Evolutionary conservation across 2,888 invertebrate species (phyloP).

Genomic region (Litoditis marina): DNA sequence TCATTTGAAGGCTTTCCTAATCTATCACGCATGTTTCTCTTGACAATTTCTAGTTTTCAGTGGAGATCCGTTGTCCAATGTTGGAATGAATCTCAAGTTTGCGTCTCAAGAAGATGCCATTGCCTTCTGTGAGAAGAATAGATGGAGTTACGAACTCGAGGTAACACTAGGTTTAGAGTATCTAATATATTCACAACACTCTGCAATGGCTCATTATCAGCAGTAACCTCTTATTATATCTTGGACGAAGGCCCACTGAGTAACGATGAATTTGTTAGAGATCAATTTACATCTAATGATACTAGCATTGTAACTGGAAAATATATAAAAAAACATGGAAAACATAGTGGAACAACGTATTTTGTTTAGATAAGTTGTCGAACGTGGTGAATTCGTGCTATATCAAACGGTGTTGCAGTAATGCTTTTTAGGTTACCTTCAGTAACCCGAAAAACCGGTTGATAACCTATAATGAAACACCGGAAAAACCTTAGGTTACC

Average conservation of each 20-base stretch:
- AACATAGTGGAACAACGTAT: too few species aligned
- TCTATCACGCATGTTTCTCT: slow-evolving; percentile 51
- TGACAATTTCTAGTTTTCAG: slow-evolving; percentile 67
- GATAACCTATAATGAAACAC: too few species aligned
- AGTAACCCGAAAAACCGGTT: too few species aligned
- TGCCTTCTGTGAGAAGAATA: slow-evolving; percentile 86
- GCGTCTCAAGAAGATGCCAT: slow-evolving; percentile 80
- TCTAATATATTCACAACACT: neutral
- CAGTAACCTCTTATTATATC: too few species aligned
- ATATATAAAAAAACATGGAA: neutral
- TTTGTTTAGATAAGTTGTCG: too few species aligned
- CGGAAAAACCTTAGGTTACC: too few species aligned
- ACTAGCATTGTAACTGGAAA: too few species aligned
- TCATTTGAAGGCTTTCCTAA: too few species aligned
- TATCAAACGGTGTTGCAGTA: too few species aligned
- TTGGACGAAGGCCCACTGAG: neutral
- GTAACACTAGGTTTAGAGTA: slow-evolving; percentile 1
- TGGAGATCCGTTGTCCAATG: slow-evolving; percentile 90
- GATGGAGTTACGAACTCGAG: slow-evolving; percentile 85
- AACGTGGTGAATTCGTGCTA: too few species aligned
- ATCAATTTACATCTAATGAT: too few species aligned
- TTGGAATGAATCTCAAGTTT: slow-evolving; percentile 75
- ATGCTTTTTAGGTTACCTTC: too few species aligned
- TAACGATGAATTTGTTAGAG: neutral
- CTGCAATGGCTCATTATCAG: neutral